phyloP scores from a whole-genome alignment of 2,113 vertebrate genomes.

The Eublepharis macularius region DNA sequence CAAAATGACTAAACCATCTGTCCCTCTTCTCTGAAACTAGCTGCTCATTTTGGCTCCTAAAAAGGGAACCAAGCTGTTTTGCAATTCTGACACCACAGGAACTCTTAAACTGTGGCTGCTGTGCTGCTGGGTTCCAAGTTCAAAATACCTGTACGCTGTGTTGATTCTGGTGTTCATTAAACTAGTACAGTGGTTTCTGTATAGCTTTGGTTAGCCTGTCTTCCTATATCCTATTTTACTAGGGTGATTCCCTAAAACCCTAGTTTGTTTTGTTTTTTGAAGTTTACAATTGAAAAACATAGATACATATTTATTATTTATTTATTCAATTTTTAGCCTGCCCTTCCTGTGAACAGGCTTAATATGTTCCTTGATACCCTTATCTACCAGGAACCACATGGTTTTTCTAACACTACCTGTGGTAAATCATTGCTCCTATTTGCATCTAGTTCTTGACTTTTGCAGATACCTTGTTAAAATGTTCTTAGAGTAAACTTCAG shows the following conservation, averaged over 20 bases:
- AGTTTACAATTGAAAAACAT: not conserved
- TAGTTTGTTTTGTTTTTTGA: not conserved
- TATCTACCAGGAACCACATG: no score
- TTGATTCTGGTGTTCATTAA: not conserved
- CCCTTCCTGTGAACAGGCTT: no score
- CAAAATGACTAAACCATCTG: not conserved
- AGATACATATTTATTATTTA: no score
- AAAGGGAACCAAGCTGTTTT: not conserved
- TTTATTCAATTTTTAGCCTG: no score
- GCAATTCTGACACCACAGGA: not conserved
- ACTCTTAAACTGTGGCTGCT: not conserved
- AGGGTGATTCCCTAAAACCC: not conserved
- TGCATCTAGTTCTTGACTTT: no score
- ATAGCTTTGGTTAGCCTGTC: not conserved
- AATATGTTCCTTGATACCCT: no score
- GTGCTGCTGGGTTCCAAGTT: not conserved
- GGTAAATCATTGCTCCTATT: no score
- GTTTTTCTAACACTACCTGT: no score
- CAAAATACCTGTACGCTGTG: not conserved
- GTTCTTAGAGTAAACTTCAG: no score
- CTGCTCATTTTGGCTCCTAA: not conserved
- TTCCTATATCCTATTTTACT: not conserved
- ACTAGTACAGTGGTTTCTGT: not conserved
- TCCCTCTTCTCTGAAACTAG: not conserved
- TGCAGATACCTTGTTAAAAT: no score